Conservation (phyloP, 2,797 vertebrate species). For the Manis javanica region DNA sequence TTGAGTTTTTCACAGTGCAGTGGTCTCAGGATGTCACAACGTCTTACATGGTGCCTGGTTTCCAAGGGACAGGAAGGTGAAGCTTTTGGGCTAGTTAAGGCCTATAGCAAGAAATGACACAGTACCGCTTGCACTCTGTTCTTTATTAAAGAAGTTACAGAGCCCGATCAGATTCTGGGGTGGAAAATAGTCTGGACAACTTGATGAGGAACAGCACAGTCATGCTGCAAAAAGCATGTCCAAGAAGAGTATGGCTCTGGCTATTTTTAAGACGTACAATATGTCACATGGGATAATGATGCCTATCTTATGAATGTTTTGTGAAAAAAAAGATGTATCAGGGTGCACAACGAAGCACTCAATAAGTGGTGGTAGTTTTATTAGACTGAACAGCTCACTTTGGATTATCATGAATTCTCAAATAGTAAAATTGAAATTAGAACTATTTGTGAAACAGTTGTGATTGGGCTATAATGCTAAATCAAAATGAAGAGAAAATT, state of each 20-base stretch:
- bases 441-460: neutral
- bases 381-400: neutral
- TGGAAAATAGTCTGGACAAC: neutral
- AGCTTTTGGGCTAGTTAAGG: neutral
- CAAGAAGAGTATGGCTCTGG: neutral
- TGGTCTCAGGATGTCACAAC: neutral
- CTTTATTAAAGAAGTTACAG: neutral
- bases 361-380: neutral
- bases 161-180: accelerated
- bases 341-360: neutral
- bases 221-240: neutral
- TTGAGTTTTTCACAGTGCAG: neutral
- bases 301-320: neutral
- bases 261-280: neutral
- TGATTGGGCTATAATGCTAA: neutral
- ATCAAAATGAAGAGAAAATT: neutral
- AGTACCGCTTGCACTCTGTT: neutral
- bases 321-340: neutral
- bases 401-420: neutral
- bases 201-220: neutral
- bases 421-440: neutral
- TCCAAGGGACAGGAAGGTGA: neutral
- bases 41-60: neutral
- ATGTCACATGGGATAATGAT: neutral
- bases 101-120: neutral